Percentiles rank a stretch among this genome's conserved stretches.
Evolutionary conservation across 2,888 invertebrate species (phyloP).

Genomic region (Perizoma flavofasciatum): DNA sequence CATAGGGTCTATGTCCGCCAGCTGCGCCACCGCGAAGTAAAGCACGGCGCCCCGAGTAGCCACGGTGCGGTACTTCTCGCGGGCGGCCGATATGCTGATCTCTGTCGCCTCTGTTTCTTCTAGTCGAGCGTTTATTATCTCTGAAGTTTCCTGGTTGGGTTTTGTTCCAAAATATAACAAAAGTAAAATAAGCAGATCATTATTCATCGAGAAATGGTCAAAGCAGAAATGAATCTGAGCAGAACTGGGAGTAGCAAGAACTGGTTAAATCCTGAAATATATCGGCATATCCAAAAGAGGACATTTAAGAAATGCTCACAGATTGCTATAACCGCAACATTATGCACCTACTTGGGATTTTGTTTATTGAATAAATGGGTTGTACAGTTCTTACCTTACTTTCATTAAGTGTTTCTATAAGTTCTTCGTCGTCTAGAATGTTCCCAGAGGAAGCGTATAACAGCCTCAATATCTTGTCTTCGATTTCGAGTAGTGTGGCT

Average conservation of each 20-base stretch:
- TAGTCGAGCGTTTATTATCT: constrained; percentile 94
- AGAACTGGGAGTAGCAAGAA: too few relatives aligned
- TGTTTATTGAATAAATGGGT: neutral
- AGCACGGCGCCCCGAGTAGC: constrained; percentile 95
- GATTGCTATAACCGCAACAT: too few relatives aligned
- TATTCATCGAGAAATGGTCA: too few relatives aligned
- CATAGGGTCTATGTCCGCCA: constrained; percentile 97
- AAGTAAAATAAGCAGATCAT: neutral
- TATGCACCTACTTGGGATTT: too few relatives aligned
- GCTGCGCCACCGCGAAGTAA: constrained; percentile 94
- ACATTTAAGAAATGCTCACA: too few relatives aligned
- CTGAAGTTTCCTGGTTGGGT: constrained; percentile 89
- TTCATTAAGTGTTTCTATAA: constrained; percentile 95
- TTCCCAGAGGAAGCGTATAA: constrained; percentile 94
- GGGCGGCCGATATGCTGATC: constrained; percentile 91
- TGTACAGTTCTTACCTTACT: constrained; percentile 85
- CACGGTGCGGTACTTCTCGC: constrained; percentile 93
- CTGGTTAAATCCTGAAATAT: too few relatives aligned
- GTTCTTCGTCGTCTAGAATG: constrained; percentile 96
- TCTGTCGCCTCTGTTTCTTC: constrained; percentile 95
- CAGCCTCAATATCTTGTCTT: constrained; percentile 94
- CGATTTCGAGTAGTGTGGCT: constrained; percentile 91
- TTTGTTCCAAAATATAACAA: constrained; percentile 9
- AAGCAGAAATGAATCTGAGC: too few relatives aligned
- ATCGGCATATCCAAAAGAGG: too few relatives aligned